A percentile compares a stretch with the other conserved stretches of the same genome.
Evolutionary conservation across 2,113 vertebrate species (phyloP).

Genomic region (Cepphus grylle): DNA sequence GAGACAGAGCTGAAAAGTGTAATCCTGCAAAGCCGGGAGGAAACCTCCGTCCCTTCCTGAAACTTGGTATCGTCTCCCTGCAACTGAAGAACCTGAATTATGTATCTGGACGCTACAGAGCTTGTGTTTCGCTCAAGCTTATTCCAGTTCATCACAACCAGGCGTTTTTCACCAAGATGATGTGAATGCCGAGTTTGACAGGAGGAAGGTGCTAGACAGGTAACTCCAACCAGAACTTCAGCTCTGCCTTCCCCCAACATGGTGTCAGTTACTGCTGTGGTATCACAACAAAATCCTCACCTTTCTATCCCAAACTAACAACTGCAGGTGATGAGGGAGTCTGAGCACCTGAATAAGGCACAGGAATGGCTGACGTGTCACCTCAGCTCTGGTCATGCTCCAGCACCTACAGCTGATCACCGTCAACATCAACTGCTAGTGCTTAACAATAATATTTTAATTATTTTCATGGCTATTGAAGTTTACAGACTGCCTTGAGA

Average conservation of each 20-base stretch:
- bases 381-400: not conserved
- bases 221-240: not conserved
- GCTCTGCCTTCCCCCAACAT: accelerated
- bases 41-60: not conserved
- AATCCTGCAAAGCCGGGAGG: conserved; percentile 45
- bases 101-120: not conserved
- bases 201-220: not conserved
- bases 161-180: not conserved
- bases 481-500: not conserved
- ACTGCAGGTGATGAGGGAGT: not conserved
- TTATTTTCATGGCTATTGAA: not conserved
- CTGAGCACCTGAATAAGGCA: not conserved
- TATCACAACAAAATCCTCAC: not conserved
- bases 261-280: not conserved
- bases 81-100: not conserved
- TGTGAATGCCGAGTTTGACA: not conserved
- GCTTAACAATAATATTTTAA: not conserved
- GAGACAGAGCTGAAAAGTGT: conserved; percentile 29
- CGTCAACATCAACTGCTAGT: not conserved
- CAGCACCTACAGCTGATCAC: conserved; percentile 6
- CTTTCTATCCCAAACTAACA: not conserved
- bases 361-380: not conserved
- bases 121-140: not conserved
- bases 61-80: not conserved
- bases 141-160: not conserved